phyloP scores from a whole-genome alignment of 2,797 vertebrate species.

The Threskiornis aethiopicus region DNA sequence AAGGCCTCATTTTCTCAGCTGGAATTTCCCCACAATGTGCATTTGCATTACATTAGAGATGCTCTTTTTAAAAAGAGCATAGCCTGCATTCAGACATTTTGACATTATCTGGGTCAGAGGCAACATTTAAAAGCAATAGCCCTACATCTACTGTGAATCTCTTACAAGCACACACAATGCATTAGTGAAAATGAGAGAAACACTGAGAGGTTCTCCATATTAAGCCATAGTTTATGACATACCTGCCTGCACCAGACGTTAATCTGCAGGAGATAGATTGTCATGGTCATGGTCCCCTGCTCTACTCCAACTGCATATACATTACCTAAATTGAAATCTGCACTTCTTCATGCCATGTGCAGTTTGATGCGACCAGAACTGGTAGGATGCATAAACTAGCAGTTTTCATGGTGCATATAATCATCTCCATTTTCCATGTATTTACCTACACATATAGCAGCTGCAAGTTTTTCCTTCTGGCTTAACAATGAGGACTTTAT shows the following conservation, averaged over 20 bases:
- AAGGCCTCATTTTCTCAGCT: conserved; percentile 81
- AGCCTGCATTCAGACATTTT: conserved; percentile 73
- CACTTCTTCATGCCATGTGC: conserved; percentile 59
- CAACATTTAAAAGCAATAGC: conserved; percentile 76
- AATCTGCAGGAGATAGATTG: conserved; percentile 75
- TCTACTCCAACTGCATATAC: conserved; percentile 62
- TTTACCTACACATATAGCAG: conserved; percentile 69
- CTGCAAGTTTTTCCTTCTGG: conserved; percentile 62
- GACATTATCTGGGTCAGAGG: conserved; percentile 79
- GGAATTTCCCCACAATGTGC: conserved; percentile 79
- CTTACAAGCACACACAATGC: conserved; percentile 49
- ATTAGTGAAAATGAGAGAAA: conserved; percentile 66
- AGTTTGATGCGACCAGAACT: conserved; percentile 67
- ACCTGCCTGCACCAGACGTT: conserved; percentile 74
- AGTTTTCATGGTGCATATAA: conserved; percentile 55
- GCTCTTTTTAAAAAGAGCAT: conserved; percentile 73
- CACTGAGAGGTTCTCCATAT: conserved; percentile 36
- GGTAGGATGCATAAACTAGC: conserved; percentile 40
- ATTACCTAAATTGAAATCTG: conserved; percentile 78
- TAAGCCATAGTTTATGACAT: conserved; percentile 74
- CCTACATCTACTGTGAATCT: conserved; percentile 55
- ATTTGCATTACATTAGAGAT: conserved; percentile 83
- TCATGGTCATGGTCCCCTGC: conserved; percentile 67
- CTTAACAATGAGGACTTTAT: conserved; percentile 74
- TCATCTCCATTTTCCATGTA: conserved; percentile 48